Conservation (phyloP, 2,113 vertebrate genomes). For the Erpornis zantholeuca region DNA sequence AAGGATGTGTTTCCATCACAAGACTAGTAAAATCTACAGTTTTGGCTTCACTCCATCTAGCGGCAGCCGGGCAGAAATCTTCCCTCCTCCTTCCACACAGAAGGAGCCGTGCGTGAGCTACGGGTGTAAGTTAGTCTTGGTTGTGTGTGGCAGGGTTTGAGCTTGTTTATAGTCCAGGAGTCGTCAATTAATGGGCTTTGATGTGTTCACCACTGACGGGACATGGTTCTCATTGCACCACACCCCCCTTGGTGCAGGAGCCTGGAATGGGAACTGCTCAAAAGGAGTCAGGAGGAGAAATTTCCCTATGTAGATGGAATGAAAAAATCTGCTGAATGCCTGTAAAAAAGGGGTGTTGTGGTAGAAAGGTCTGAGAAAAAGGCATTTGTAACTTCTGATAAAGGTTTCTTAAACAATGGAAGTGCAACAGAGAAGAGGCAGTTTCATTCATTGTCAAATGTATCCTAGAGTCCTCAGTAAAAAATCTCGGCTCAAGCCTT, state of each 20-base stretch:
- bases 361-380: background rate
- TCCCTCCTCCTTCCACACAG: background rate
- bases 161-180: background rate
- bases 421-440: background rate
- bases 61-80: slow-evolving; percentile 22
- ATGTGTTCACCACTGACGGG: background rate
- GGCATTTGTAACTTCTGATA: background rate
- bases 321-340: background rate
- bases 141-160: background rate
- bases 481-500: background rate
- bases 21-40: background rate
- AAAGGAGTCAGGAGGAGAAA: background rate
- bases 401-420: background rate
- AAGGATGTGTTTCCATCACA: background rate
- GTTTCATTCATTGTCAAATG: background rate
- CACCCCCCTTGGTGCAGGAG: background rate
- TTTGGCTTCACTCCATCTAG: slow-evolving; percentile 70
- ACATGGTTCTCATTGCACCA: background rate
- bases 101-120: fast-evolving
- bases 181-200: background rate
- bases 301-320: fast-evolving
- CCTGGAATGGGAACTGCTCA: background rate
- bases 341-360: background rate
- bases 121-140: background rate
- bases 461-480: background rate